Evolutionary conservation across 2,888 invertebrate genomes (phyloP), one percentile per base, ranked within the genome.

Genomic region (Thymelicus sylvestris): DNA sequence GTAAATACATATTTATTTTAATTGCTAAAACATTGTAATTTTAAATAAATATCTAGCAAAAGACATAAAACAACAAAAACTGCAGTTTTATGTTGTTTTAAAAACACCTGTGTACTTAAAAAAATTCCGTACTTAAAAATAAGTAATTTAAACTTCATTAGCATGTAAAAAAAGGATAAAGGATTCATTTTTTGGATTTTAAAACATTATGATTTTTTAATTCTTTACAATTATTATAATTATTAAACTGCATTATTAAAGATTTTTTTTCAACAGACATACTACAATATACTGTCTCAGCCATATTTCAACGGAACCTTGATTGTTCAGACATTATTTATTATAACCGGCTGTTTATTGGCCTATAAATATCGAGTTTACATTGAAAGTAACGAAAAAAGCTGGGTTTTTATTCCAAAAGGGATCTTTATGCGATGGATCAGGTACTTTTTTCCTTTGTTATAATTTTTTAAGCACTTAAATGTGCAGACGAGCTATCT

Each of bases 271-370:
- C 64, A 63, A 39, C 66, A 80, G 83, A 71, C 79, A 7, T 81
- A 81, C 70, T 76, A 81, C 15, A 79, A 77, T 39, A 48, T 79
- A 0, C 66, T 77, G 52, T 77, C 76, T 71, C 81, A 79, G 59
- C n/a, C 83, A 24, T 73, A 81, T 31, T 78, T 78, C 74, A 82
- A 82, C 68, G 85, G 83, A 2, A 72, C 77, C 24, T 71, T 83
- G 61, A 75, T 83, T 10, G 79, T 83, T 0, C 84, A 83, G 66
- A 78, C 80, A 1, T 84, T 84, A 76, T 82, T 85, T 74, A 73
- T 82, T 7, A 80, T 85, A 62, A 81, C 83, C 1, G 83, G 83
- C 19, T 83, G 81, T 68, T 72, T 85, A 7, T 67, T 84, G 15
- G 77, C 81, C 15, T 83, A 81, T 62, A 81, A 81, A 61, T 72